These are phyloP conservation scores for Pseudomyrmex dendroicus DNA, from an alignment of 1,140 invertebrate species.

Conservation along the genomic window DNA sequence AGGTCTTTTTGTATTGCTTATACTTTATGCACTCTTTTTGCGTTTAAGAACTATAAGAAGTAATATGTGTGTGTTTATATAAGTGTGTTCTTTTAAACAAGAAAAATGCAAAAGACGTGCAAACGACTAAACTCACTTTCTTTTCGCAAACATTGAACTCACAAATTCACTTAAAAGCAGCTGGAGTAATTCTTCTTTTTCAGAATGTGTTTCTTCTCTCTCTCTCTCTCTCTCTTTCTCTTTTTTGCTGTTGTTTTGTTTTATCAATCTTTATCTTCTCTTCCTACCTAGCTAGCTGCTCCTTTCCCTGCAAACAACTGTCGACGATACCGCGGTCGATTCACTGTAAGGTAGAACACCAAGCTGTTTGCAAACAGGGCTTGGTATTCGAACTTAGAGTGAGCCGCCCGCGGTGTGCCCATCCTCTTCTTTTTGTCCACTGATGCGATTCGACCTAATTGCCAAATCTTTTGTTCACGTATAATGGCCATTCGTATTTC, in stretches of 20 bases:
- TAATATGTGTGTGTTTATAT: no score
- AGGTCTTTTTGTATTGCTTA: no score
- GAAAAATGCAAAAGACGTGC: no score
- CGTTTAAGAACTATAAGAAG: no score
- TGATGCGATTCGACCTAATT: conserved; percentile 50
- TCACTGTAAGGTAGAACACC: conserved; percentile 96
- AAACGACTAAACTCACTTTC: conserved; percentile 32
- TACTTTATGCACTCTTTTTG: no score
- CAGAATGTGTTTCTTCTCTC: conserved; percentile 46
- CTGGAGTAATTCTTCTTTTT: conserved; percentile 50
- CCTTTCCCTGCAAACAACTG: background rate
- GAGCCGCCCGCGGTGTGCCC: conserved; percentile 84
- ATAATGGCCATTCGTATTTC: conserved; percentile 66
- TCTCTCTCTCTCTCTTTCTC: background rate
- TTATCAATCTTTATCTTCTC: conserved; percentile 45
- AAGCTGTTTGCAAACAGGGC: conserved; percentile 90
- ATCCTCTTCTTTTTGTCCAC: conserved; percentile 43
- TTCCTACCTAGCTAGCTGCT: background rate
- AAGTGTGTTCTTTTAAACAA: no score
- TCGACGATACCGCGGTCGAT: conserved; percentile 85
- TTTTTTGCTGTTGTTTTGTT: background rate
- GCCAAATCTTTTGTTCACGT: conserved; percentile 30
- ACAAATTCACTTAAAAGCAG: conserved; percentile 68
- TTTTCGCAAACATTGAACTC: conserved; percentile 13
- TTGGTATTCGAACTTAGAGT: conserved; percentile 96